Evolutionary conservation across 2,797 vertebrate genomes (phyloP).

Genomic region (Psittacula echo): DNA sequence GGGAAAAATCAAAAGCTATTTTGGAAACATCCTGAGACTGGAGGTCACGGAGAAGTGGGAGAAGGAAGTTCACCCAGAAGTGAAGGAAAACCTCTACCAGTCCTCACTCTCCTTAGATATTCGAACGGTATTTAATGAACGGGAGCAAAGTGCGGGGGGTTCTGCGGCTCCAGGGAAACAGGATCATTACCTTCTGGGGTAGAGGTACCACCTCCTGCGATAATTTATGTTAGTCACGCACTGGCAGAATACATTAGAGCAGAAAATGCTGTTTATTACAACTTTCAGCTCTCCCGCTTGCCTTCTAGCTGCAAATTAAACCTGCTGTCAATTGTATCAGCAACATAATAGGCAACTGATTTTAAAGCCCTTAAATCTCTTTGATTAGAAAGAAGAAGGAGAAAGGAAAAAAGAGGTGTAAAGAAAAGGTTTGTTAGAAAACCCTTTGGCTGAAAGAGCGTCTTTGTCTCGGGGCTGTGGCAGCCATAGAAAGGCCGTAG

Average conservation of each 20-base stretch:
- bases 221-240: conserved; percentile 65
- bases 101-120: conserved; percentile 80
- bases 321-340: conserved; percentile 72
- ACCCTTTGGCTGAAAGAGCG: neutral
- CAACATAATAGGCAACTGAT: conserved; percentile 69
- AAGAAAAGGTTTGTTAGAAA: conserved; percentile 57
- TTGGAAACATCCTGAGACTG: conserved; percentile 75
- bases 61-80: conserved; percentile 43
- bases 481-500: neutral
- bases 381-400: conserved; percentile 56
- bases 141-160: neutral
- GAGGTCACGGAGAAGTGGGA: conserved; percentile 81
- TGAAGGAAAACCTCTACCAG: conserved; percentile 70
- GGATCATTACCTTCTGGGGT: conserved; percentile 42
- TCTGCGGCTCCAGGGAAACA: conserved; percentile 16
- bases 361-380: conserved; percentile 58
- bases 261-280: conserved; percentile 57
- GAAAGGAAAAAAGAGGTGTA: neutral
- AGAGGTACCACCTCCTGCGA: conserved; percentile 26
- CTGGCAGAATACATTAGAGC: conserved; percentile 53
- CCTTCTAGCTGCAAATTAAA: conserved; percentile 73
- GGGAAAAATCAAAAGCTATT: conserved; percentile 74
- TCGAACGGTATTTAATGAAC: conserved; percentile 80
- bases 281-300: conserved; percentile 56
- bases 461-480: conserved; percentile 18